phyloP scores from a whole-genome alignment of 2,797 vertebrate genomes.

The Protosalanx chinensis region DNA sequence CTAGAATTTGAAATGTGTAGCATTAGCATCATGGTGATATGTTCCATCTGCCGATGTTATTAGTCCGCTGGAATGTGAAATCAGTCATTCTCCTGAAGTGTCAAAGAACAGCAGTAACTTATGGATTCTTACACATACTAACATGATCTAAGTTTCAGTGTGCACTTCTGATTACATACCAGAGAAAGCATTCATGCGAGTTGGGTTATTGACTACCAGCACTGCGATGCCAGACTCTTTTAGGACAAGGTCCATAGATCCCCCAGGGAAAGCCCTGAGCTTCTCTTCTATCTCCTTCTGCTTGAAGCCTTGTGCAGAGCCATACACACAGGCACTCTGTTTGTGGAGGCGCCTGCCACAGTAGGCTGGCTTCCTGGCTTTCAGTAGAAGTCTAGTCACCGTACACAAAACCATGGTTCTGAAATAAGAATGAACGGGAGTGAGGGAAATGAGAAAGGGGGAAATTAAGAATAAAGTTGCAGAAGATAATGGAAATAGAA shows the following conservation, averaged over 20 bases:
- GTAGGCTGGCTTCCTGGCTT: constrained; percentile 29
- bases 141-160: background rate
- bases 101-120: background rate
- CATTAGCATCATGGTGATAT: background rate
- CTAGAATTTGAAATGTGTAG: background rate
- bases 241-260: constrained; percentile 83
- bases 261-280: constrained; percentile 81
- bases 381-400: constrained; percentile 27
- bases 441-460: background rate
- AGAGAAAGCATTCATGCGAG: constrained; percentile 91
- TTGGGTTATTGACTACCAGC: constrained; percentile 87
- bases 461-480: background rate
- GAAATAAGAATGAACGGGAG: background rate
- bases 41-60: background rate
- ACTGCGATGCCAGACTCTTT: constrained; percentile 81
- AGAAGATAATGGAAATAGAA: no score
- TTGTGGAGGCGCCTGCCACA: constrained; percentile 60
- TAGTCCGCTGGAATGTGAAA: background rate
- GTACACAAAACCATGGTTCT: constrained; percentile 64
- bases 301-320: constrained; percentile 66
- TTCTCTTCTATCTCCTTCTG: constrained; percentile 77
- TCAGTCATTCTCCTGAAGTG: background rate
- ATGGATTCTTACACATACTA: background rate
- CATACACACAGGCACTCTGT: constrained; percentile 69
- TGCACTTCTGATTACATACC: constrained; percentile 67